Conservation (phyloP, 2,888 invertebrate genomes). For the Junonia oenone region DNA sequence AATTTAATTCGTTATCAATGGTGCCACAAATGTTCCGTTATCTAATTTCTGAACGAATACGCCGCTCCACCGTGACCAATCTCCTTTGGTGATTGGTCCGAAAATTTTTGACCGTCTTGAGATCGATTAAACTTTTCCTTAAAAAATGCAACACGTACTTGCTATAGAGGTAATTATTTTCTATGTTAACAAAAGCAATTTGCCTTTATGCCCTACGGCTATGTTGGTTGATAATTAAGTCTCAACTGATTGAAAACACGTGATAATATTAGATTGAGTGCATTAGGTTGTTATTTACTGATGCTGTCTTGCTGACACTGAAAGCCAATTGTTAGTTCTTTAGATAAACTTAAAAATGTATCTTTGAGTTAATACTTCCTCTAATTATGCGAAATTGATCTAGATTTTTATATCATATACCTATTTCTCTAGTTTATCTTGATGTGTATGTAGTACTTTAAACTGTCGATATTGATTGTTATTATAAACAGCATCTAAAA, state of each 20-base stretch:
- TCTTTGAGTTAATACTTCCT: no score
- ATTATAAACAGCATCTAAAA: no score
- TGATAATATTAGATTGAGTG: not conserved
- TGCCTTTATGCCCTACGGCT: conserved; percentile 8
- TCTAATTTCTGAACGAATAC: conserved; percentile 48
- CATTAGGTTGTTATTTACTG: not conserved
- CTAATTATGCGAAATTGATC: no score
- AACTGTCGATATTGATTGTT: no score
- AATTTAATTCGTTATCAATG: conserved; percentile 62
- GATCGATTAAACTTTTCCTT: conserved; percentile 23
- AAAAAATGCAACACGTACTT: conserved; percentile 19
- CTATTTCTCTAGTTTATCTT: no score
- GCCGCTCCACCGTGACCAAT: conserved; percentile 27
- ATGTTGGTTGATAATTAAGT: not conserved
- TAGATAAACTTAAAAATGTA: no score
- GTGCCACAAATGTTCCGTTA: conserved; percentile 58
- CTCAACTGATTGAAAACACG: not conserved
- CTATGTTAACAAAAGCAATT: conserved; percentile 8
- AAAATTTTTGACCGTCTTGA: conserved; percentile 8
- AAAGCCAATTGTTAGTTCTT: not conserved
- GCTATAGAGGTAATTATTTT: conserved; percentile 8
- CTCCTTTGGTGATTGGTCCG: conserved; percentile 23
- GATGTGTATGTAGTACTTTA: no score
- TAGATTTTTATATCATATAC: no score
- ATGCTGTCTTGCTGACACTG: not conserved